A percentile compares a stretch with the other conserved stretches of the same genome.
Conservation (phyloP, 2,113 vertebrate genomes). For the Callorhinus ursinus region DNA sequence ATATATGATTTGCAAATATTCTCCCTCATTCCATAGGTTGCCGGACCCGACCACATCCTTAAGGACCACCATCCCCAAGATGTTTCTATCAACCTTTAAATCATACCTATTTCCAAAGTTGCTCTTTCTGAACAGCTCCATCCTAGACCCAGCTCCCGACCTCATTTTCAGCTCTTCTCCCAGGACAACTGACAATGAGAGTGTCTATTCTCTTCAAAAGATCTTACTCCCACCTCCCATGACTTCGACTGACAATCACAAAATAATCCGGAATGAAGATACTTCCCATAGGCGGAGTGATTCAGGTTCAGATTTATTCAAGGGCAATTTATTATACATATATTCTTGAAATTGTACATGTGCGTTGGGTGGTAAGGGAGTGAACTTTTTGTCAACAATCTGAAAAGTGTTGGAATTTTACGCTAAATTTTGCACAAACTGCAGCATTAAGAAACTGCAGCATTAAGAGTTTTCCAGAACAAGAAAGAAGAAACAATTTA, state of each 20-base stretch:
- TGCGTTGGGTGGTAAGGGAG: neutral
- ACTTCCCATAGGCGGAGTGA: neutral
- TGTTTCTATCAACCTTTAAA: neutral
- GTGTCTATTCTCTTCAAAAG: neutral
- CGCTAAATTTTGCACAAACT: neutral
- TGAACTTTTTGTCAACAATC: neutral
- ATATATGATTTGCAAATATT: neutral
- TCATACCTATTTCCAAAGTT: neutral
- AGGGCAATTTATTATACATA: neutral
- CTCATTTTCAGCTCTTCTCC: neutral
- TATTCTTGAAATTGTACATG: neutral
- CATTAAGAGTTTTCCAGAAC: constrained; percentile 8
- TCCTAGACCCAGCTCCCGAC: neutral
- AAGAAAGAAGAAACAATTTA: neutral
- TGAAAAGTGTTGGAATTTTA: constrained; percentile 34
- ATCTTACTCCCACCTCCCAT: neutral
- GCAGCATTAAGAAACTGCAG: neutral
- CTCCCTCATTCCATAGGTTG: neutral
- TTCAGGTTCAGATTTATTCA: neutral
- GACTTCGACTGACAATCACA: neutral
- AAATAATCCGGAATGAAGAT: neutral
- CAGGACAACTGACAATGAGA: neutral
- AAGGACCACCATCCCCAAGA: neutral
- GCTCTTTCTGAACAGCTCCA: neutral
- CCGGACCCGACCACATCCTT: neutral